Evolutionary conservation across 1,140 invertebrate species (phyloP), one percentile per base, ranked within the genome.

Genomic region (Subanguina moxae): DNA sequence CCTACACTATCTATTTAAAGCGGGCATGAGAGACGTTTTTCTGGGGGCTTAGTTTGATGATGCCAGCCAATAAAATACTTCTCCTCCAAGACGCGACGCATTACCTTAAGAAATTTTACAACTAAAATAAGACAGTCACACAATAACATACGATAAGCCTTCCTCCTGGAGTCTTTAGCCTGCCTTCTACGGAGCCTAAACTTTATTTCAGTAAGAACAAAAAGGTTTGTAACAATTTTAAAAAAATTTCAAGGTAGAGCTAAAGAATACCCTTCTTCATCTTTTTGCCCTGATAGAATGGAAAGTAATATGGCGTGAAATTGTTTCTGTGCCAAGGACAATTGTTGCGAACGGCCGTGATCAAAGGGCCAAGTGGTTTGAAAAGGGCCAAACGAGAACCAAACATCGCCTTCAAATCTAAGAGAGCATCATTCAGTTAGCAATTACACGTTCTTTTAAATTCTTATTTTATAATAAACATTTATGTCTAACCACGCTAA

Each of bases 271-370:
- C n/a, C 67, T 72, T 19, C 17, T 32, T 1, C 27, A 48, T 21
- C n/a, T 70, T 74, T 62, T 21, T 76, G 30, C 57, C 57, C 72
- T 78, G 52, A 23, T 76, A 62, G 64, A 80, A 78, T 1, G 77
- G 77, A 52, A 80, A 78, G 46, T 66, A 72, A 64, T 64, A 62
- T 19, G 77, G 77, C 28, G 72, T 45, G 61, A 71, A 78, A 58
- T 73, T 78, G 69, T 67, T 80, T 58, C 77, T 32, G 62, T 78
- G 73, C 77, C 77, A 78, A 13, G 77, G 77, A 58, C 78, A 80
- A 52, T 78, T 78, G 64, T 62, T 67, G 25, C 77, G 77, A 38
- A 78, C 69, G 17, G 73, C 42, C n/a, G 42, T 63, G 11, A n/a
- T 27, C n/a, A 63, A 11, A 11, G 21, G 30, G 9, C 62, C 57